phyloP scores from a whole-genome alignment of 2,888 invertebrate genomes.

The Drosophila neotestacea region DNA sequence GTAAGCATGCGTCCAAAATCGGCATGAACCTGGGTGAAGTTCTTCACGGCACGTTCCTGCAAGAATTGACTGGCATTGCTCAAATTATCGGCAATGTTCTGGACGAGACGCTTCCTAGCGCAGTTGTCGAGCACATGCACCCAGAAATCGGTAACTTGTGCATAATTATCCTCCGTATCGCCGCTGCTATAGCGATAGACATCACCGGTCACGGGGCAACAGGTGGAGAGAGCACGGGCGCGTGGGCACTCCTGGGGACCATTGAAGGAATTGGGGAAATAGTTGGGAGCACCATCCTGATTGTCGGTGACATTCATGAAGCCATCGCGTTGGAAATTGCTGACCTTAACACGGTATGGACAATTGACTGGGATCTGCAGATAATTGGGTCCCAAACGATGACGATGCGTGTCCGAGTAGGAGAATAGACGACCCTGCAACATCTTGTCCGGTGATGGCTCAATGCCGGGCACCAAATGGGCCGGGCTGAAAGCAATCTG shows the following conservation, averaged over 20 bases:
- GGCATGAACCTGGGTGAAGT: slow-evolving; percentile 92
- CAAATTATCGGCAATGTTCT: slow-evolving; percentile 93
- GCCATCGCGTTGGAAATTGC: slow-evolving; percentile 96
- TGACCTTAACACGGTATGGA: slow-evolving; percentile 90
- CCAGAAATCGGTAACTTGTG: slow-evolving; percentile 94
- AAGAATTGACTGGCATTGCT: slow-evolving; percentile 93
- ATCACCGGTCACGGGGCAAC: slow-evolving; percentile 90
- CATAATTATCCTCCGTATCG: slow-evolving; percentile 94
- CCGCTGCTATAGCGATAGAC: slow-evolving; percentile 92
- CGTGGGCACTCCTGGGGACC: slow-evolving; percentile 92
- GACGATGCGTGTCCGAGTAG: slow-evolving; percentile 96
- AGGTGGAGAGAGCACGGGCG: slow-evolving; percentile 87
- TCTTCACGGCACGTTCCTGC: slow-evolving; percentile 93
- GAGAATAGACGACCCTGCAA: slow-evolving; percentile 94
- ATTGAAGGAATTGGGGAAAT: slow-evolving; percentile 97
- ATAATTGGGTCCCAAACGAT: slow-evolving; percentile 96
- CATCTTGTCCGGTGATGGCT: slow-evolving; percentile 97
- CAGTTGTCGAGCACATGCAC: slow-evolving; percentile 91
- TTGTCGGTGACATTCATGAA: slow-evolving; percentile 90
- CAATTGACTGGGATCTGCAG: slow-evolving; percentile 98
- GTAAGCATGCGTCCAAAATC: slow-evolving; percentile 91
- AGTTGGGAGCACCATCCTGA: slow-evolving; percentile 96
- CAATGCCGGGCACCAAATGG: slow-evolving; percentile 96
- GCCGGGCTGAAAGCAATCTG: slow-evolving; percentile 96
- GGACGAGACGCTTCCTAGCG: slow-evolving; percentile 90